Base-by-base conservation (phyloP, 2,888 invertebrate genomes). In the Leptopilina drosophilae region DNA sequence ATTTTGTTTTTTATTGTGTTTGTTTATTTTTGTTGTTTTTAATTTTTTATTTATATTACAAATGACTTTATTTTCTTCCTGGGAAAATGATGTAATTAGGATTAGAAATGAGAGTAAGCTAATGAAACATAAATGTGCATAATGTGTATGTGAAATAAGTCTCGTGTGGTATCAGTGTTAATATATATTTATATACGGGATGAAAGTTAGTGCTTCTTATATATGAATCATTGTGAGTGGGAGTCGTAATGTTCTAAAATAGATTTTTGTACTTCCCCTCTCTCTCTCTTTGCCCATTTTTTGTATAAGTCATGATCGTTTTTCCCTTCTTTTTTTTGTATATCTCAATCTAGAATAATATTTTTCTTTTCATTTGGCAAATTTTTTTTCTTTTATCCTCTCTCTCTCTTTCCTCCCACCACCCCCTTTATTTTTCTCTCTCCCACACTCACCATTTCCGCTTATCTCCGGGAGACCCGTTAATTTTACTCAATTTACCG, bases 401-500 rank as follows among this genome's bases (percentile, higher is more conserved):
- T 49, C 11, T 11, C 3, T 49, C 49, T 49, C 12, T 11, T 3
- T 11, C 9, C 46, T 46, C 33, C 53, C 33, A 33, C 64, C 53
- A 33, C 33, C 33, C 33, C 33, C 33, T 33, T 0, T 33, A 33
- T 33, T 33, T 42, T 12, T 49, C 49, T 49, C 40, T 66, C 40
- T 40, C 49, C 56, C 42, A 33, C 77, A 67, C 73, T 80, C 66
- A 40, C 75, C 78, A 81, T 79, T 82, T 77, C 77, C 81, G 82
- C 78, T 80, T 82, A 82, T 83, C 82, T 78, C 73, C 80, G 73
- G 73, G 77, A 80, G 79, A 77, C 80, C 77, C 77, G 82, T 83
- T 82, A 78, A 82, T 78, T 76, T 80, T 76, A 78, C 79, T 83
- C 79, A 80, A 82, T 83, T 82, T 78, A 79, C 79, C 69, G 78